Conservation (phyloP, 2,113 vertebrate genomes). For the Sebastes fasciatus region DNA sequence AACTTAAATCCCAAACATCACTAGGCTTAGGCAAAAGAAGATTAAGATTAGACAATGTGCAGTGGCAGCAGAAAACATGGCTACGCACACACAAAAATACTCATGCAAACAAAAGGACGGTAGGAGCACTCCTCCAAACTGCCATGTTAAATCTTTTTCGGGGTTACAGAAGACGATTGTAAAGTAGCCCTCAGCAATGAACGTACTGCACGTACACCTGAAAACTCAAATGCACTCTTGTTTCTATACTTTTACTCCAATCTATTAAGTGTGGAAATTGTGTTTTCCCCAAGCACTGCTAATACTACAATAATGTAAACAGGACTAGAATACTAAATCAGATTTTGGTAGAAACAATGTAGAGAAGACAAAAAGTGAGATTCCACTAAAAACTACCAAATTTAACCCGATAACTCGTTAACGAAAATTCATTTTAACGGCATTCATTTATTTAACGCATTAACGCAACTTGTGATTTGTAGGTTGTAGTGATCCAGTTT, state of each 20-base stretch:
- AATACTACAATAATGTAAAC: neutral
- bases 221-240: neutral
- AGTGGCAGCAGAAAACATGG: conserved; percentile 30
- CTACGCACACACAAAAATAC: neutral
- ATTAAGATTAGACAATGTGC: conserved; percentile 33
- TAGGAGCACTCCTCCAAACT: conserved; percentile 8
- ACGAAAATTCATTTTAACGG: no score
- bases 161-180: conserved; percentile 18
- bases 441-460: no score
- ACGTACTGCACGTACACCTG: neutral
- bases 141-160: conserved; percentile 9
- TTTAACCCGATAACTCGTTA: no score
- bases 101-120: conserved; percentile 25
- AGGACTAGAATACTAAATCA: neutral
- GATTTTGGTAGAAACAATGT: neutral
- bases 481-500: no score
- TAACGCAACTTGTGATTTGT: no score
- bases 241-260: neutral
- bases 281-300: no score
- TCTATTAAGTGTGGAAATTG: neutral
- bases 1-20: conserved; percentile 28
- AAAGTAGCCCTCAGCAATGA: conserved; percentile 16
- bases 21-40: conserved; percentile 20
- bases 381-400: neutral
- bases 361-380: neutral